Percentiles rank a stretch among this genome's conserved stretches.
Conservation (phyloP, 2,888 invertebrate genomes). For the Pediacus dermestoides region DNA sequence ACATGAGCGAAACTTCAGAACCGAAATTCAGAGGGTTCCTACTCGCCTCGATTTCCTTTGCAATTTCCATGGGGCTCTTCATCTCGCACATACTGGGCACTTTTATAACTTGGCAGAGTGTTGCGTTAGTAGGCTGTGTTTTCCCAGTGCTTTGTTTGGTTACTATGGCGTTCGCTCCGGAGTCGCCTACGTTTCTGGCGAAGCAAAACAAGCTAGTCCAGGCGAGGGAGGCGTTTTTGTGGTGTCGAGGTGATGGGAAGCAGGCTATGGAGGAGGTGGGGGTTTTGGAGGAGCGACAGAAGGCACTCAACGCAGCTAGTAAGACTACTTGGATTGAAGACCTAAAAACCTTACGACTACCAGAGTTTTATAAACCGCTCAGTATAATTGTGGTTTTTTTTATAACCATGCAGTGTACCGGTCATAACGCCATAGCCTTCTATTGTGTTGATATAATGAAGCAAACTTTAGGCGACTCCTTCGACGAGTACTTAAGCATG, state of each 20-base stretch:
- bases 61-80: slow-evolving; percentile 62
- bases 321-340: slow-evolving; percentile 3
- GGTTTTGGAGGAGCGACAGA: slow-evolving; percentile 50
- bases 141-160: slow-evolving; percentile 54
- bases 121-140: slow-evolving; percentile 56
- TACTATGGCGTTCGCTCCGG: slow-evolving; percentile 56
- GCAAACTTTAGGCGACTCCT: slow-evolving; percentile 56
- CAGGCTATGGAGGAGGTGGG: slow-evolving; percentile 54
- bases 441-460: slow-evolving; percentile 67
- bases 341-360: slow-evolving; percentile 32
- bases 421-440: slow-evolving; percentile 68
- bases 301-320: too few relatives aligned
- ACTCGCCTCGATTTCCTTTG: slow-evolving; percentile 57
- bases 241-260: slow-evolving; percentile 57
- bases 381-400: slow-evolving; percentile 63
- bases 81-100: slow-evolving; percentile 63
- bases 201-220: slow-evolving; percentile 56
- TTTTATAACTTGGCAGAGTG: slow-evolving; percentile 60
- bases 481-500: slow-evolving; percentile 65
- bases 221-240: slow-evolving; percentile 58
- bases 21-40: slow-evolving; percentile 59
- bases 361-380: slow-evolving; percentile 58
- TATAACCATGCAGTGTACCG: slow-evolving; percentile 65
- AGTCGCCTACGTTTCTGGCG: slow-evolving; percentile 68
- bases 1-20: slow-evolving; percentile 47